These are phyloP conservation scores for Belgica antarctica DNA, from an alignment of 2,888 invertebrate species.

Conservation along the genomic window DNA sequence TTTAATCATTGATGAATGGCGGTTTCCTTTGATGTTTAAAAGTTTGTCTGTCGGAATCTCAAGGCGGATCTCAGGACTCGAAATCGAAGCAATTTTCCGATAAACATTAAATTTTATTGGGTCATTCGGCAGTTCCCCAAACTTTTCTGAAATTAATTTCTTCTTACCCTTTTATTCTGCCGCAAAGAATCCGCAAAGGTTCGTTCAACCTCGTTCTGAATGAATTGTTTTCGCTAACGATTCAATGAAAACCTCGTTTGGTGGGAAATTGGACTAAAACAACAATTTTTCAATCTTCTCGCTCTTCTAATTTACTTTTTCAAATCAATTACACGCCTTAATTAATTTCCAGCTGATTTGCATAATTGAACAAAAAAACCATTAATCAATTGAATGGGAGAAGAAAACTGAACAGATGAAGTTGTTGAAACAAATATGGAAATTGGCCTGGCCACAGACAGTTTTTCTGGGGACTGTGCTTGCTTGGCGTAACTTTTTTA, in stretches of 20 bases:
- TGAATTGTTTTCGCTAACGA: not conserved
- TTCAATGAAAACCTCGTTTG: too few relatives aligned
- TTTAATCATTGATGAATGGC: too few relatives aligned
- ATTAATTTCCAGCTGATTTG: not conserved
- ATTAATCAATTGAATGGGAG: not conserved
- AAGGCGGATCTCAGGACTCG: too few relatives aligned
- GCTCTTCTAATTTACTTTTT: not conserved
- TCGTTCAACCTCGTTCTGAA: not conserved
- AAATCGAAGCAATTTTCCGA: too few relatives aligned
- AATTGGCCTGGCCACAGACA: not conserved
- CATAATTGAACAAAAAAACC: conserved; percentile 7
- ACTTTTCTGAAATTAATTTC: too few relatives aligned
- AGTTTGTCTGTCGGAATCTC: too few relatives aligned
- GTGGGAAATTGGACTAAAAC: too few relatives aligned
- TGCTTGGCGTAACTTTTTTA: too few relatives aligned
- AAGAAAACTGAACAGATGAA: not conserved
- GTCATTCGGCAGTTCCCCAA: too few relatives aligned
- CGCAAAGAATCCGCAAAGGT: not conserved
- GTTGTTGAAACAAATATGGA: conserved; percentile 1
- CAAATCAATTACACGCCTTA: not conserved
- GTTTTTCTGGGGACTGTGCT: too few relatives aligned
- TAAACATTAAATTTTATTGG: too few relatives aligned
- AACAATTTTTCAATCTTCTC: not conserved
- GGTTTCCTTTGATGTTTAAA: too few relatives aligned
- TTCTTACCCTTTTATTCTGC: not conserved